Evolutionary conservation across 2,888 invertebrate species (phyloP).

Genomic region (Lottia gigantea): DNA sequence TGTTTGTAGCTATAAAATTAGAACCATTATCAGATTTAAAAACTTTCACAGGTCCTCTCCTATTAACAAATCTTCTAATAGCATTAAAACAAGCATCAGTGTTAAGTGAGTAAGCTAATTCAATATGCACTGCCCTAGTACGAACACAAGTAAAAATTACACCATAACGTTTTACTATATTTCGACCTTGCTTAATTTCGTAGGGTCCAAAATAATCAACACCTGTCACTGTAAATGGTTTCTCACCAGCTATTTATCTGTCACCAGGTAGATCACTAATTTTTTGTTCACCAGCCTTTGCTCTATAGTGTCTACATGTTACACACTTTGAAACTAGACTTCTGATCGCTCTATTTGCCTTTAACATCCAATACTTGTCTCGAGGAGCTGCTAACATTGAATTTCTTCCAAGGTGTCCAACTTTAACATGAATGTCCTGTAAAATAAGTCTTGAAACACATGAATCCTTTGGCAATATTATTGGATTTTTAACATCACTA

Average conservation of each 20-base stretch:
- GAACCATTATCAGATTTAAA: constrained; percentile 30
- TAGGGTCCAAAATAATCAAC: constrained; percentile 30
- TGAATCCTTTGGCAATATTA: constrained; percentile 17
- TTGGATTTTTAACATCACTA: constrained; percentile 14
- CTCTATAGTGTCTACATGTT: constrained; percentile 7
- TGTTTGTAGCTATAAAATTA: constrained; percentile 29
- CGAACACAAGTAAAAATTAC: constrained; percentile 31
- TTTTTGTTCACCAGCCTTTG: constrained; percentile 6
- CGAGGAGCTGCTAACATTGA: neutral
- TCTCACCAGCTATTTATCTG: constrained; percentile 9
- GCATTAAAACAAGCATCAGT: constrained; percentile 25
- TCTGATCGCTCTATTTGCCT: neutral
- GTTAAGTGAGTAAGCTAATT: constrained; percentile 25
- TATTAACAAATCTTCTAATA: constrained; percentile 23
- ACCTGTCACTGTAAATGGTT: constrained; percentile 22
- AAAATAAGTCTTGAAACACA: constrained; percentile 17
- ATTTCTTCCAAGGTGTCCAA: constrained; percentile 13
- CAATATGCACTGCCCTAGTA: constrained; percentile 28
- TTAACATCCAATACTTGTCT: constrained; percentile 20
- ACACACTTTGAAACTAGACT: constrained; percentile 11
- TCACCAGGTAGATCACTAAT: constrained; percentile 1
- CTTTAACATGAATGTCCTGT: constrained; percentile 12
- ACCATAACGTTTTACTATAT: constrained; percentile 26
- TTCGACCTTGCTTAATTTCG: constrained; percentile 23
- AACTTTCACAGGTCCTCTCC: constrained; percentile 19